Percentiles rank a stretch among this genome's conserved stretches.
phyloP scores from a whole-genome alignment of 2,113 vertebrate species.

The Cyanoramphus novaezelandiae region DNA sequence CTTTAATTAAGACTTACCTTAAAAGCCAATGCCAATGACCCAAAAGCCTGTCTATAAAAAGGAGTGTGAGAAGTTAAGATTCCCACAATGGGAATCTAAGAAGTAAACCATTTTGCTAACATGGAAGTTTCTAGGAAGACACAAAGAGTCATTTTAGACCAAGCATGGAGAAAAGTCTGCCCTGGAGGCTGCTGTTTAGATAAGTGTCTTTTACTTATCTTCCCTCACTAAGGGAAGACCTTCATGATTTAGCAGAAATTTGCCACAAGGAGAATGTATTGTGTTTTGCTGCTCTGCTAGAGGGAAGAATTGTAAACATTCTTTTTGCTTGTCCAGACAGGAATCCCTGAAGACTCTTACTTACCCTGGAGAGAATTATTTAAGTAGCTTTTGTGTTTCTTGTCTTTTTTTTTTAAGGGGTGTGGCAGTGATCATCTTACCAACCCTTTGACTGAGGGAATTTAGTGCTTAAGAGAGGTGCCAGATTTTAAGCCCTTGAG shows the following conservation, averaged over 20 bases:
- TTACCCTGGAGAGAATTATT: slow-evolving; percentile 48
- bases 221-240: background rate
- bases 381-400: slow-evolving; percentile 54
- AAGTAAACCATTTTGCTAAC: background rate
- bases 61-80: background rate
- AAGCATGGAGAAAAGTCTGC: background rate
- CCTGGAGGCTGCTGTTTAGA: slow-evolving; percentile 3
- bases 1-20: background rate
- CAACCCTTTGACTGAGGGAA: slow-evolving; percentile 1
- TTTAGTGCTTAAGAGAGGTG: slow-evolving; percentile 29
- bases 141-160: background rate
- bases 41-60: background rate
- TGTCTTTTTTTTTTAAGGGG: slow-evolving; percentile 1
- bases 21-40: background rate
- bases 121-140: background rate
- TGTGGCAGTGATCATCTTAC: slow-evolving; percentile 16
- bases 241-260: slow-evolving; percentile 33
- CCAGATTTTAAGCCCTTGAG: slow-evolving; percentile 25
- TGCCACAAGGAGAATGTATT: background rate
- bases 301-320: slow-evolving; percentile 58
- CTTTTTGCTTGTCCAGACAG: slow-evolving; percentile 50
- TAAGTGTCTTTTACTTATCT: slow-evolving; percentile 36
- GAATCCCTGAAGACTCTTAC: slow-evolving; percentile 35
- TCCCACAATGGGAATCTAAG: background rate
- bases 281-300: slow-evolving; percentile 25